Evolutionary conservation across 2,797 vertebrate species (phyloP), one percentile per base, ranked within the genome.

Genomic region (Sebastolobus altivelis): DNA sequence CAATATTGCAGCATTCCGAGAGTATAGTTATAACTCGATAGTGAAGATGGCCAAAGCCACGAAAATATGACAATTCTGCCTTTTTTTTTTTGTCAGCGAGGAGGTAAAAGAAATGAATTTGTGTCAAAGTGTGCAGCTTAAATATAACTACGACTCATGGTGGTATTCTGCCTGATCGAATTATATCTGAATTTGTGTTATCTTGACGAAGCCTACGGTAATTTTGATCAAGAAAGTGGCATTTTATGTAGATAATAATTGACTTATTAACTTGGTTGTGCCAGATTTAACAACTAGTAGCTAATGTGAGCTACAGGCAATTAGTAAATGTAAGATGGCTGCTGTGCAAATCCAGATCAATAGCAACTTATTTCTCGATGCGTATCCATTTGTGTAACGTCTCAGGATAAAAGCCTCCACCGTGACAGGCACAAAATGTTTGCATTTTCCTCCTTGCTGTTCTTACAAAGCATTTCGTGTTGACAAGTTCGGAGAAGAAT

Each of bases 401-500:
- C 60, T 71, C 9, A 1, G 40, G 72, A 88, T 73, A 9, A 86
- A 89, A 88, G 43, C 33, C 20, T 12, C 71, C 31, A 4, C 31
- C 1, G 14, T 75, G 77, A 82, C 79, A 80, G 38, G 13, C 77
- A 79, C 77, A 79, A 84, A 75, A 77, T 84, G 81, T 73, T 72
- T 75, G 72, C 79, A 73, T 86, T 84, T 81, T 72, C 49, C 69
- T 79, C 66, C 66, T 27, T 22, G 79, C 66, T 84, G 79, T 67
- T 80, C 78, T 37, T 78, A 84, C 79, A 85, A 84, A 86, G 68
- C 83, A 33, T 65, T 75, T 60, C 0, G 9, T 88, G 87, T 86
- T 80, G 88, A 93, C 87, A 88, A 87, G 86, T 87, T 86, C 4
- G 49, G 65, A 79, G 75, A 72, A 86, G 81, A 82, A 81, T 87